Conservation (phyloP, 2,888 invertebrate genomes). For the Crossocerus cetratus region DNA sequence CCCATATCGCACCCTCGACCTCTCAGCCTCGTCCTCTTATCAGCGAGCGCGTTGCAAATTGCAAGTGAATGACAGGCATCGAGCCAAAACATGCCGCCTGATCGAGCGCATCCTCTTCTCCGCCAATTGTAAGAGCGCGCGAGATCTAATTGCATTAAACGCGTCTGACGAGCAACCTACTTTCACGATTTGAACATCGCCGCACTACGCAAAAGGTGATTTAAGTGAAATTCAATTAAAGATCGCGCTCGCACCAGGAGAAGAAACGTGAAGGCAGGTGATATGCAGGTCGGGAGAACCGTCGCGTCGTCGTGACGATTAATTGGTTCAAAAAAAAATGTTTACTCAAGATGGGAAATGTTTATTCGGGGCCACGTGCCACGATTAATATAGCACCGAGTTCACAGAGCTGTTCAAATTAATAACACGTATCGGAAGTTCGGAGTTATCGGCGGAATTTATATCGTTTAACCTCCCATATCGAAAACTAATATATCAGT, state of each 20-base stretch:
- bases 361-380: too few relatives aligned
- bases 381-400: too few relatives aligned
- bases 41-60: not conserved
- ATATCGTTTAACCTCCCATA: not conserved
- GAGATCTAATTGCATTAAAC: slow-evolving; percentile 32
- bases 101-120: not conserved
- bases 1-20: too few relatives aligned
- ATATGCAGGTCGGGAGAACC: too few relatives aligned
- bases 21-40: too few relatives aligned
- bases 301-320: too few relatives aligned
- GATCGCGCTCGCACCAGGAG: not conserved
- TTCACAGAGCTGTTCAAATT: too few relatives aligned
- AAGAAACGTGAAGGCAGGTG: too few relatives aligned
- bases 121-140: not conserved
- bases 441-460: too few relatives aligned
- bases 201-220: not conserved
- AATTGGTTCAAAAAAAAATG: too few relatives aligned
- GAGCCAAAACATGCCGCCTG: not conserved
- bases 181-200: slow-evolving; percentile 30
- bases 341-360: too few relatives aligned
- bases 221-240: not conserved
- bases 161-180: slow-evolving; percentile 25
- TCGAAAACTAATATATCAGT: not conserved
- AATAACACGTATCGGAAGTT: too few relatives aligned
- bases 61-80: not conserved